A percentile compares a stretch with the other conserved stretches of the same genome.
Conservation (phyloP, 2,797 vertebrate genomes). For the Urophycis tenuis region DNA sequence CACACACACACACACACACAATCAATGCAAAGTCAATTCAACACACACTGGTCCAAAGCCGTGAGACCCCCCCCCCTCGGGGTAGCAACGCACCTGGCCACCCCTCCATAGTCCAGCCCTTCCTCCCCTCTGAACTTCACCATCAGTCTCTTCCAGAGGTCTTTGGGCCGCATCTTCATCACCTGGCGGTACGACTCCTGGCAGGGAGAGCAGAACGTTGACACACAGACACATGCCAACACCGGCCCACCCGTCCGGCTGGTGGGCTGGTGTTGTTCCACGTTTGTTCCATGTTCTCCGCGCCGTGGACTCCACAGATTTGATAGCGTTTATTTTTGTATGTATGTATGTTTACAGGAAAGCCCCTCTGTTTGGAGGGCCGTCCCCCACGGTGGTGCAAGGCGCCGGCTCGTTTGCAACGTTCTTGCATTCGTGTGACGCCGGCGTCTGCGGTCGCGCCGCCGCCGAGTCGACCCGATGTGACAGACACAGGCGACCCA, state of each 20-base stretch:
- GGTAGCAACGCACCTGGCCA: constrained; percentile 67
- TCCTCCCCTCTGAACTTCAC: constrained; percentile 89
- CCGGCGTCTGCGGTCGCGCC: background rate
- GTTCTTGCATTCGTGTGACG: no score
- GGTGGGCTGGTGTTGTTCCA: no score
- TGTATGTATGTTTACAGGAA: no score
- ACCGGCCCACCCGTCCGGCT: no score
- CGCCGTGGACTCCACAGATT: background rate
- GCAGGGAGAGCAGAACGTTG: background rate
- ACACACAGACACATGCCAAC: background rate
- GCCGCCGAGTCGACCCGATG: background rate
- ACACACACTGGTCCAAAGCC: background rate
- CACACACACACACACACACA: background rate
- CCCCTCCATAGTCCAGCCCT: constrained; percentile 85
- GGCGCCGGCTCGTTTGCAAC: no score
- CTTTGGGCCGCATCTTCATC: constrained; percentile 92
- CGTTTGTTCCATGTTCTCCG: background rate
- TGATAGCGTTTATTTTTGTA: background rate
- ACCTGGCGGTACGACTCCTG: constrained; percentile 88
- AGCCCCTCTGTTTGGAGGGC: background rate
- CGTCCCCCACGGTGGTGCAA: background rate
- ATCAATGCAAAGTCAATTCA: no score
- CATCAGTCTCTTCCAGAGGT: constrained; percentile 89
- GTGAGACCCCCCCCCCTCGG: background rate
- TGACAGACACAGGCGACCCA: background rate